Evolutionary conservation across 2,797 vertebrate genomes (phyloP), one percentile per base, ranked within the genome.

Genomic region (Antennarius maculatus): DNA sequence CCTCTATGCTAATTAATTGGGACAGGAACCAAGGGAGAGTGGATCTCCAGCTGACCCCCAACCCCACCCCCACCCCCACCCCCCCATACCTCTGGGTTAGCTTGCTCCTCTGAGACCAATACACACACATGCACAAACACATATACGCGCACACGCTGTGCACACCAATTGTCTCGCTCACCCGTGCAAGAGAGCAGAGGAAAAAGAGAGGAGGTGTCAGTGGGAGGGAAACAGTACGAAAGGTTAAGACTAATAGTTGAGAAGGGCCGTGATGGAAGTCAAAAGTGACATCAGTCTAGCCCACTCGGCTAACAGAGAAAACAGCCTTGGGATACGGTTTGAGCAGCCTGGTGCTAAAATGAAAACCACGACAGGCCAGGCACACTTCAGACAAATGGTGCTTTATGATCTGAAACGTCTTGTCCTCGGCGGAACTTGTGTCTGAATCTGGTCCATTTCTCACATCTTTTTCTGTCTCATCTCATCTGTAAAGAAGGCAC

Each of bases 31-130:
- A 72, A 74, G 88, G 90, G 90, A 91, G 77, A 82, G 71, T 59
- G 43, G 50, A 81, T 88, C 81, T 89, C 88, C 91, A 93, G 90
- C 89, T 93, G 92, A 86, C 88, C 69, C 81, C 83, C 60, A 74
- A 61, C 31, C 31, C 31, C 31, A 5, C 31, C 60, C 74, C 62
- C 27, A 66, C 82, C 64, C 86, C 72, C 56, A 66, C 27, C 69
- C 82, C 64, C 86, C 72, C 56, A 66, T 79, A 76, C 87, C 88
- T 84, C 84, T 76, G 82, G 86, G 86, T 88, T 74, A 81, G 74
- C 69, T 61, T 42, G 47, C 50, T 89, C 81, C 80, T 72, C 61
- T 66, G 86, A 80, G 84, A 82, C 76, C 65, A 77, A 74, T 54
- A 49, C 52, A 52, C 50, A 68, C 46, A 45, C 54, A 23, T n/a